These are phyloP conservation scores for Triplophysa siluroides DNA, from an alignment of 2,113 vertebrate species.

Conservation along the genomic window DNA sequence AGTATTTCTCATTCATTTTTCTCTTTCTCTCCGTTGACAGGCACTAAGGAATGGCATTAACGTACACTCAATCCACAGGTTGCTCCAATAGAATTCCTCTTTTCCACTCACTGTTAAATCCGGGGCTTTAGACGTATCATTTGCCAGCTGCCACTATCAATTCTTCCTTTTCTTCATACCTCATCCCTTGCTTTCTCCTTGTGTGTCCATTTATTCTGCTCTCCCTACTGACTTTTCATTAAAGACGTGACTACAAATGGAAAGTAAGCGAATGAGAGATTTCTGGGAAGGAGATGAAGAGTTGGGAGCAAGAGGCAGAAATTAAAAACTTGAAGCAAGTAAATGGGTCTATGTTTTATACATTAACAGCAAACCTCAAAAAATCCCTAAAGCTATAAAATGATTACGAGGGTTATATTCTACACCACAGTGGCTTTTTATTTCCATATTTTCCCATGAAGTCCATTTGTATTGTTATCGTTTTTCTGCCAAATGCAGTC, in stretches of 20 bases:
- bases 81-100: conserved; percentile 58
- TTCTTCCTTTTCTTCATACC: conserved; percentile 30
- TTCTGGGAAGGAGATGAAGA: not conserved
- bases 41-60: conserved; percentile 44
- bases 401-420: not conserved
- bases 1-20: conserved; percentile 24
- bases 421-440: not conserved
- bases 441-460: not conserved
- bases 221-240: conserved; percentile 30
- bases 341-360: not conserved
- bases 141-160: conserved; percentile 37
- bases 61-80: conserved; percentile 51
- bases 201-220: conserved; percentile 19
- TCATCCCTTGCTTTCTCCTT: conserved; percentile 17
- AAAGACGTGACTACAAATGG: conserved; percentile 20
- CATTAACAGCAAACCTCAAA: not conserved
- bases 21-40: conserved; percentile 37
- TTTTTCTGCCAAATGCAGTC: no score
- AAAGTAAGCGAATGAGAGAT: conserved; percentile 6
- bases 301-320: not conserved
- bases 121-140: conserved; percentile 40
- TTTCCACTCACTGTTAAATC: conserved; percentile 50
- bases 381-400: not conserved
- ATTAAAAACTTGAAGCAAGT: not conserved
- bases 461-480: not conserved